Conservation (phyloP, 2,888 invertebrate species). For the Axea sp. region DNA sequence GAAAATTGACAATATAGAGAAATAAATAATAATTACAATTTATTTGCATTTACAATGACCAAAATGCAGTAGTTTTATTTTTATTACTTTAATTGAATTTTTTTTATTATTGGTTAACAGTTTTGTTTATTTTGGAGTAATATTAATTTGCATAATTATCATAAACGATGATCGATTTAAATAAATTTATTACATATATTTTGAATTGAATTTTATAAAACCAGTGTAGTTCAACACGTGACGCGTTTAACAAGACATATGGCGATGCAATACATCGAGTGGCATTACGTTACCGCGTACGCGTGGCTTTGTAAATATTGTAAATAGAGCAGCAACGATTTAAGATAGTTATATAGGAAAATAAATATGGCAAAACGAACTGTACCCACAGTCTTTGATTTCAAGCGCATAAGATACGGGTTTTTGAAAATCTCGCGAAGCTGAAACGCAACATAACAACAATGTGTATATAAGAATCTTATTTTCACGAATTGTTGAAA, state of each 20-base stretch:
- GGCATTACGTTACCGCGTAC: constrained; percentile 38
- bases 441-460: constrained; percentile 23
- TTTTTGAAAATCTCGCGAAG: constrained; percentile 57
- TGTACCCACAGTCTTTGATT: constrained; percentile 38
- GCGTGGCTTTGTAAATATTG: constrained; percentile 53
- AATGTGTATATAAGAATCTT: constrained; percentile 48
- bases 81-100: too few relatives aligned
- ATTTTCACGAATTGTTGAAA: constrained; percentile 44
- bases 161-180: too few relatives aligned
- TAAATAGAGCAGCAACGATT: constrained; percentile 50
- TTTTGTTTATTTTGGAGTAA: too few relatives aligned
- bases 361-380: constrained; percentile 23
- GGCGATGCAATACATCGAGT: too few relatives aligned
- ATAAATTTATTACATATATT: too few relatives aligned
- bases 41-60: too few relatives aligned
- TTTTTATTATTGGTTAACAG: too few relatives aligned
- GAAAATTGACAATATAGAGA: too few relatives aligned
- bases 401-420: constrained; percentile 37
- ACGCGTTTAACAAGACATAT: constrained; percentile 20
- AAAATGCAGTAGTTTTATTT: too few relatives aligned
- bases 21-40: too few relatives aligned
- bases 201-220: too few relatives aligned
- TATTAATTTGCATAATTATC: too few relatives aligned
- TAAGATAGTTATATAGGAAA: constrained; percentile 23
- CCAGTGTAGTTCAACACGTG: neutral